Evolutionary conservation across 2,797 vertebrate genomes (phyloP).

Genomic region (Microhierax caerulescens): DNA sequence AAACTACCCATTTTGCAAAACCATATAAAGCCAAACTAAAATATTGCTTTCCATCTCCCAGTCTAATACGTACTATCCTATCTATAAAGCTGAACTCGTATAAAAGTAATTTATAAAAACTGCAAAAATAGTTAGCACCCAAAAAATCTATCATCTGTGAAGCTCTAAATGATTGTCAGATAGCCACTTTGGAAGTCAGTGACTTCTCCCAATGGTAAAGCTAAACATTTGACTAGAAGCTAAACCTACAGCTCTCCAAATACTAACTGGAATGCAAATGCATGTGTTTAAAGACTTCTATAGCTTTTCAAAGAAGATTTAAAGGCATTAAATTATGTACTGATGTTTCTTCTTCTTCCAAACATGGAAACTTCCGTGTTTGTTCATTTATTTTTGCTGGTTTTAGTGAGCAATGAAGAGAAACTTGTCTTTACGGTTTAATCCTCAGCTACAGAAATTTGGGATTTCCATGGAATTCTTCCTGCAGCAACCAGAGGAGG

Average conservation of each 20-base stretch:
- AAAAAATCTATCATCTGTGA: neutral
- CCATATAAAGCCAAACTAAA: neutral
- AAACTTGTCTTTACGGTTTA: neutral
- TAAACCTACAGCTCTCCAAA: constrained; percentile 5
- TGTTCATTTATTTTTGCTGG: neutral
- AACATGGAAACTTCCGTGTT: neutral
- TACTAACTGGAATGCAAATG: neutral
- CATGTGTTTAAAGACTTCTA: neutral
- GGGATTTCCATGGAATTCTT: neutral
- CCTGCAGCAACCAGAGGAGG: neutral
- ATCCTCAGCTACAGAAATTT: neutral
- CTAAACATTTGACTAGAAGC: neutral
- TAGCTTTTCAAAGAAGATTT: constrained; percentile 2
- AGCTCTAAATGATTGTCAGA: constrained; percentile 41
- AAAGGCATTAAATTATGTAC: neutral
- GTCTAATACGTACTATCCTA: neutral
- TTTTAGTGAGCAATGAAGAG: neutral
- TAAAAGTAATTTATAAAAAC: constrained; percentile 3
- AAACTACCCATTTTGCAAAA: neutral
- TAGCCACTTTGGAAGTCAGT: neutral
- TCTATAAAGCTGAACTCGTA: neutral
- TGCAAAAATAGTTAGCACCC: constrained; percentile 22
- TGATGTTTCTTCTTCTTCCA: neutral
- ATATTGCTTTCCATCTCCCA: neutral
- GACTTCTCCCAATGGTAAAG: neutral